Evolutionary conservation across 2,113 vertebrate species (phyloP).

Genomic region (Cyanoramphus novaezelandiae): DNA sequence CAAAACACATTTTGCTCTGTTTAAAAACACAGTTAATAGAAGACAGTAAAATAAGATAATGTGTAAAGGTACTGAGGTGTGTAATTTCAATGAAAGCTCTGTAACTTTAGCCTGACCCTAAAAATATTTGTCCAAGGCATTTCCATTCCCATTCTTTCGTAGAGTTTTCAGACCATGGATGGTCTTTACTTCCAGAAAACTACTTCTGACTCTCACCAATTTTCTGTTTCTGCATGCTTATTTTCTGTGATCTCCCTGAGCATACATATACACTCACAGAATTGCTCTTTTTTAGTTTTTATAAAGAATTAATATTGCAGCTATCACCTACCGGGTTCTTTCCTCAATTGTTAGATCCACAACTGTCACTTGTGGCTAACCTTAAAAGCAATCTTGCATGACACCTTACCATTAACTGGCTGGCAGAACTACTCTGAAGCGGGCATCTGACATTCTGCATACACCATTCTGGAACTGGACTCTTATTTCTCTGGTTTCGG

Average conservation of each 20-base stretch:
- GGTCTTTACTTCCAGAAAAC: not conserved
- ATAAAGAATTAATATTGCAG: not conserved
- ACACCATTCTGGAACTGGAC: not conserved
- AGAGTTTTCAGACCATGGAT: not conserved
- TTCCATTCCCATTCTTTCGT: not conserved
- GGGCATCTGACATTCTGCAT: not conserved
- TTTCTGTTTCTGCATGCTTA: not conserved
- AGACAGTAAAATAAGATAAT: not conserved
- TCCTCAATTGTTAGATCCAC: not conserved
- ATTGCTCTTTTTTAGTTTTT: not conserved
- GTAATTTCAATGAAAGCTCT: not conserved
- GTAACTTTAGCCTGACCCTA: not conserved
- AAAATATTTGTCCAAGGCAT: not conserved
- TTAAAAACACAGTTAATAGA: not conserved
- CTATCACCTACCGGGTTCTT: not conserved
- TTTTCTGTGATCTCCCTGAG: not conserved
- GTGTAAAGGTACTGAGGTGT: not conserved
- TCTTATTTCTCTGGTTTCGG: not conserved
- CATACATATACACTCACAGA: not conserved
- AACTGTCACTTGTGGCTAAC: not conserved
- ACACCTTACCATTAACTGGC: not conserved
- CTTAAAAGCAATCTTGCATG: not conserved
- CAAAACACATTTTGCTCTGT: not conserved
- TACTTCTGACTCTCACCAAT: not conserved
- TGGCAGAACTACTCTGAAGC: not conserved